phyloP scores from a whole-genome alignment of 2,797 vertebrate genomes.

The Ispidina picta region DNA sequence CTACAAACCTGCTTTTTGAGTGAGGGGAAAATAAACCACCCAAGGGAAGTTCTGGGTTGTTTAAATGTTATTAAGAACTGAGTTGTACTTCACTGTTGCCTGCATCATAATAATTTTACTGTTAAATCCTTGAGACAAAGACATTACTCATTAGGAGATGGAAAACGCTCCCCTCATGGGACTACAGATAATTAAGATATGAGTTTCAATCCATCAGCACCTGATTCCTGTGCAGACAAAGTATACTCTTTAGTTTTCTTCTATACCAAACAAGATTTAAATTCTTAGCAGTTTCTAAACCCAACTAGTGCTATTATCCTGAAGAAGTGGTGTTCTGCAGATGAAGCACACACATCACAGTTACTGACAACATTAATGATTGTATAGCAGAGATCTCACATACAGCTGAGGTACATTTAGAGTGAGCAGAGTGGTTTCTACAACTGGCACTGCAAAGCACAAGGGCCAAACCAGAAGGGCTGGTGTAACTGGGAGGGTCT shows the following conservation, averaged over 20 bases:
- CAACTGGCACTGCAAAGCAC: not conserved
- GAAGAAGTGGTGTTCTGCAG: not conserved
- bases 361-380: not conserved
- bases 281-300: not conserved
- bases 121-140: not conserved
- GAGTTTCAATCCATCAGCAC: not conserved
- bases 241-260: not conserved
- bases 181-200: not conserved
- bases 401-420: not conserved
- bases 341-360: not conserved
- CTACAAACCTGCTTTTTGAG: conserved; percentile 2
- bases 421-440: not conserved
- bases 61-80: not conserved
- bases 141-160: not conserved
- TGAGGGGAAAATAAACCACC: fast-evolving
- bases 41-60: not conserved
- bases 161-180: not conserved
- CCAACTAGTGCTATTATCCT: not conserved
- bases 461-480: not conserved
- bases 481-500: not conserved
- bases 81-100: not conserved
- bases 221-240: not conserved
- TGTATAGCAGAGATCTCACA: not conserved
- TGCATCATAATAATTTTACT: not conserved
- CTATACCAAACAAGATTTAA: not conserved